Percentiles rank a stretch among this genome's conserved stretches.
Conservation (phyloP, 2,888 invertebrate genomes). For the Dromius quadrimaculatus region DNA sequence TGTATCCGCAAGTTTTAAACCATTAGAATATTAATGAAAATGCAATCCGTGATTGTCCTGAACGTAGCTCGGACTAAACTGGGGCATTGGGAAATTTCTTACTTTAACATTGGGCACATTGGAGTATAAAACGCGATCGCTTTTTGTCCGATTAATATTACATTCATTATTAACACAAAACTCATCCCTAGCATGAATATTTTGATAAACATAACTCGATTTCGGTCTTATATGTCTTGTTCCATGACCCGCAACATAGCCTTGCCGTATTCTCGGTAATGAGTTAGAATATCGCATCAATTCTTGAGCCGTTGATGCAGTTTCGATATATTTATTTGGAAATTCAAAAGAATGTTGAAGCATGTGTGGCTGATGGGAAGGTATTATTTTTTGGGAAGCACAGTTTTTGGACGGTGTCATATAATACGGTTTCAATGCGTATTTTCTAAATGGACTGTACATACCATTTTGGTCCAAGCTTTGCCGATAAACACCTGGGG, state of each 20-base stretch:
- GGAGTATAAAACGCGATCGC: constrained; percentile 57
- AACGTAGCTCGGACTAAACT: constrained; percentile 65
- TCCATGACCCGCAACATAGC: constrained; percentile 7
- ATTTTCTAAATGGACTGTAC: constrained; percentile 65
- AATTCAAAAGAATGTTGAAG: constrained; percentile 32
- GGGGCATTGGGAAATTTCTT: constrained; percentile 63
- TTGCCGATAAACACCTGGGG: constrained; percentile 64
- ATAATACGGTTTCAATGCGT: constrained; percentile 62
- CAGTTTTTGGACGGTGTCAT: constrained; percentile 64
- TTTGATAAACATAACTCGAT: constrained; percentile 63
- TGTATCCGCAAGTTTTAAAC: constrained; percentile 26
- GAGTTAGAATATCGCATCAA: constrained; percentile 42
- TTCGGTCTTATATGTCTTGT: constrained; percentile 49
- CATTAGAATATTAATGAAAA: constrained; percentile 10
- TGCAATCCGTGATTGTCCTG: constrained; percentile 58
- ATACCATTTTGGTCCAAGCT: constrained; percentile 66
- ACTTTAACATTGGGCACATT: constrained; percentile 61
- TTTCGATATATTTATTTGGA: constrained; percentile 41
- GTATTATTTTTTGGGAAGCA: constrained; percentile 63
- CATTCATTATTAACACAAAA: constrained; percentile 55
- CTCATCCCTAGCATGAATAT: constrained; percentile 59
- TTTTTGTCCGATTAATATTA: constrained; percentile 55
- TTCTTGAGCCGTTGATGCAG: constrained; percentile 10
- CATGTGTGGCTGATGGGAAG: constrained; percentile 56
- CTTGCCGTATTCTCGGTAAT: constrained; percentile 35